A percentile compares a stretch with the other conserved stretches of the same genome.
Evolutionary conservation across 2,888 invertebrate genomes (phyloP).

Genomic region (Catocala nupta): DNA sequence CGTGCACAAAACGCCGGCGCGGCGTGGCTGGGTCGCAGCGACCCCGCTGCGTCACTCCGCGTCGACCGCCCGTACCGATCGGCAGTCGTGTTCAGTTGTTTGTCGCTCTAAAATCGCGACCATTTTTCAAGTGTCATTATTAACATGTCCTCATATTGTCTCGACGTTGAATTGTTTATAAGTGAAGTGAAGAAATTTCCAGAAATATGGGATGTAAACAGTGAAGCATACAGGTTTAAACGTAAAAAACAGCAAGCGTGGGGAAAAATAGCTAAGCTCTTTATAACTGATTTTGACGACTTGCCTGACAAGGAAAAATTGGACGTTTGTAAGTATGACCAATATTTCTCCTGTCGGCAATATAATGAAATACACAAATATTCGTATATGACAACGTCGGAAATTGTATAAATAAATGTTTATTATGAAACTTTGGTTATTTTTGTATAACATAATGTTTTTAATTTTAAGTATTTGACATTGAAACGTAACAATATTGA

Average conservation of each 20-base stretch:
- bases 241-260: conserved; percentile 68
- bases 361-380: too few species aligned
- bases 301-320: conserved; percentile 63
- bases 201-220: conserved; percentile 69
- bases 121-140: conserved; percentile 35
- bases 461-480: too few species aligned
- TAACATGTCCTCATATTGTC: conserved; percentile 57
- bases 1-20: conserved; percentile 52
- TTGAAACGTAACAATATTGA: too few species aligned
- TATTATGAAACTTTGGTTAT: too few species aligned
- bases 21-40: conserved; percentile 62
- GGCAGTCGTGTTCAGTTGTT: conserved; percentile 54
- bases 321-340: conserved; percentile 71
- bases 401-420: too few species aligned
- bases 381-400: too few species aligned
- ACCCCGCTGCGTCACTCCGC: conserved; percentile 68
- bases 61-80: conserved; percentile 59
- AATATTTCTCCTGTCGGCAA: neutral
- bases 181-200: conserved; percentile 73
- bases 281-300: conserved; percentile 69
- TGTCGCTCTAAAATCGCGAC: conserved; percentile 52
- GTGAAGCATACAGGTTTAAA: conserved; percentile 63
- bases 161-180: conserved; percentile 73
- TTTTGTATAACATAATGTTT: too few species aligned
- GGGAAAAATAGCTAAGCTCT: conserved; percentile 66